Conservation (phyloP, 2,888 invertebrate genomes). For the Rhagophthalmus giganteus region DNA sequence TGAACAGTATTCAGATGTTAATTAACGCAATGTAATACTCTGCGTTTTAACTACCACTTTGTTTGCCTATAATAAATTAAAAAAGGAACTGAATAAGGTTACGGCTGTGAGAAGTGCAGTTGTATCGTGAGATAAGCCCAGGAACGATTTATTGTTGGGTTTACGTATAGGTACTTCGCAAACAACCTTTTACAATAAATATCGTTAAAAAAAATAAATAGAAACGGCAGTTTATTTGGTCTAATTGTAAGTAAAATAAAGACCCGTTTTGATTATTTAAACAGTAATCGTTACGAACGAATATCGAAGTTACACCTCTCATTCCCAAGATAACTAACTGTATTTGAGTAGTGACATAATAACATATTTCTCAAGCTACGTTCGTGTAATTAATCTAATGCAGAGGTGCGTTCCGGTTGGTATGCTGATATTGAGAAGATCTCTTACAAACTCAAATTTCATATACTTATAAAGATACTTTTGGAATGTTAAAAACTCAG, state of each 20-base stretch:
- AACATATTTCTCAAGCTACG: constrained; percentile 5
- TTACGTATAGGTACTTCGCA: neutral
- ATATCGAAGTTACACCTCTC: neutral
- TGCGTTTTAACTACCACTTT: too few relatives aligned
- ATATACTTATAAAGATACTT: neutral
- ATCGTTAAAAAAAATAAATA: too few relatives aligned
- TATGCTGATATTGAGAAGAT: neutral
- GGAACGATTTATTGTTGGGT: neutral
- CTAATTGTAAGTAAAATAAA: neutral
- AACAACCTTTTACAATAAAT: neutral
- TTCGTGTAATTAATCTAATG: neutral
- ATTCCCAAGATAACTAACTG: neutral
- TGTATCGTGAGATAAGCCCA: too few relatives aligned
- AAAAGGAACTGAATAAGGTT: too few relatives aligned
- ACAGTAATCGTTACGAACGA: neutral
- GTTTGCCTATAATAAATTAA: too few relatives aligned
- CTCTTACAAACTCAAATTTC: neutral
- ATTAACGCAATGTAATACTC: too few relatives aligned
- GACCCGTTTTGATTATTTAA: neutral
- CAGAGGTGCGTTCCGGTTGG: constrained; percentile 1
- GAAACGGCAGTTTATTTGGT: too few relatives aligned
- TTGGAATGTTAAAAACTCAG: neutral
- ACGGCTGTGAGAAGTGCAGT: too few relatives aligned
- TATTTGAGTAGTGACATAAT: constrained; percentile 5
- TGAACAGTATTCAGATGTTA: neutral